These are phyloP conservation scores for Noturus placidus DNA, from an alignment of 2,113 vertebrate genomes.

Conservation along the genomic window DNA sequence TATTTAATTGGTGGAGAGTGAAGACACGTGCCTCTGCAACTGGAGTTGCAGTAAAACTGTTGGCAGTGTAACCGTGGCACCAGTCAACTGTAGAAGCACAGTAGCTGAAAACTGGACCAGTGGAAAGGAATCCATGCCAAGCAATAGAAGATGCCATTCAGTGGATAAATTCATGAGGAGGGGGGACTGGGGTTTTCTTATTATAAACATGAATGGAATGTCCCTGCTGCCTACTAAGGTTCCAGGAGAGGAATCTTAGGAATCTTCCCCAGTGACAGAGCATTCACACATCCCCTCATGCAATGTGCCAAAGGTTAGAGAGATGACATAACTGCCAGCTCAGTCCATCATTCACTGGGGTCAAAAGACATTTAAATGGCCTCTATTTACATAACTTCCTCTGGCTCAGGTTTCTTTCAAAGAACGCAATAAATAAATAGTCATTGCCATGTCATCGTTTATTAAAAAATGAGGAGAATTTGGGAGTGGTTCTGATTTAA, in stretches of 20 bases:
- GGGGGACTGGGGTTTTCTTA: not conserved
- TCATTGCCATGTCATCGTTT: constrained; percentile 24
- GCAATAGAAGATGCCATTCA: constrained; percentile 20
- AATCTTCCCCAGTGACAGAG: constrained; percentile 20
- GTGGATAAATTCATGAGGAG: not conserved
- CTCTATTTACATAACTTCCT: not conserved
- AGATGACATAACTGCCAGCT: constrained; percentile 11
- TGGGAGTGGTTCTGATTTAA: not conserved
- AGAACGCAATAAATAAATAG: not conserved
- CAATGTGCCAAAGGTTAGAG: constrained; percentile 2
- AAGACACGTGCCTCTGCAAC: not conserved
- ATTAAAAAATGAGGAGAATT: not conserved
- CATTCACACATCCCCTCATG: constrained; percentile 11
- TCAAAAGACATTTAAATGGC: not conserved
- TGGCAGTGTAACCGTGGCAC: not conserved
- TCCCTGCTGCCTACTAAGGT: not conserved
- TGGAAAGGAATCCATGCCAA: constrained; percentile 2
- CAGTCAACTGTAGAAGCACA: not conserved
- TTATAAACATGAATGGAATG: constrained; percentile 34
- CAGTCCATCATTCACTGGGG: not conserved
- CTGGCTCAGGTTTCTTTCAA: not conserved
- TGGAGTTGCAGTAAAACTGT: not conserved
- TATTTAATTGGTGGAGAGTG: not conserved
- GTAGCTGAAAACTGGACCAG: not conserved
- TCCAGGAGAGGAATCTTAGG: not conserved